These are phyloP conservation scores for Stegana nigrithorax DNA, from an alignment of 2,888 invertebrate species.

Conservation along the genomic window DNA sequence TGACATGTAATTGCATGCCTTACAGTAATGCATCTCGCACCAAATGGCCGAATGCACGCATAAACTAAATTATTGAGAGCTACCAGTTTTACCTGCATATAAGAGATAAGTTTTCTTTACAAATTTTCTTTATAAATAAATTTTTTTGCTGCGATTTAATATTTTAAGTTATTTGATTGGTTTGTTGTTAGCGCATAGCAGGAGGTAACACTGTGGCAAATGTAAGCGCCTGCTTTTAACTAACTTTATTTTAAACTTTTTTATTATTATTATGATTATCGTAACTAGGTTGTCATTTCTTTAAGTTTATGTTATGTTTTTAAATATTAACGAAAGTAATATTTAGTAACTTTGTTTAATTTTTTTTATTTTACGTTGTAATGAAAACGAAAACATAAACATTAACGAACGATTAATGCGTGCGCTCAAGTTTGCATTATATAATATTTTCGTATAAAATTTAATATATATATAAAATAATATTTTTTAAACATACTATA, in stretches of 20 bases:
- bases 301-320: slow-evolving; percentile 48
- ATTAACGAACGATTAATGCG: slow-evolving; percentile 24
- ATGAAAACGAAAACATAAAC: slow-evolving; percentile 35
- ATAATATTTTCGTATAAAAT: slow-evolving; percentile 26
- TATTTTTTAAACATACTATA: slow-evolving; percentile 32
- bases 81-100: slow-evolving; percentile 68
- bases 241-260: slow-evolving; percentile 9
- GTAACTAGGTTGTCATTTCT: slow-evolving; percentile 41
- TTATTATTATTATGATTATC: slow-evolving; percentile 31
- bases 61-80: slow-evolving; percentile 50
- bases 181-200: slow-evolving; percentile 15
- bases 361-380: slow-evolving; percentile 14
- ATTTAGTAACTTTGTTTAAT: slow-evolving; percentile 14
- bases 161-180: slow-evolving; percentile 54
- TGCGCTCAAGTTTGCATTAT: slow-evolving; percentile 1
- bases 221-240: slow-evolving; percentile 1
- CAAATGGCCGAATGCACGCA: too few species aligned
- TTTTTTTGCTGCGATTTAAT: slow-evolving; percentile 51
- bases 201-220: not conserved
- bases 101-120: slow-evolving; percentile 47
- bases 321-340: slow-evolving; percentile 21
- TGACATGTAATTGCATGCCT: too few species aligned
- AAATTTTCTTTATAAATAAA: slow-evolving; percentile 27
- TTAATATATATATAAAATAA: slow-evolving; percentile 20
- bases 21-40: slow-evolving; percentile 29